These are phyloP conservation scores for Lycaon pictus DNA, from an alignment of 2,113 vertebrate genomes.

Conservation along the genomic window DNA sequence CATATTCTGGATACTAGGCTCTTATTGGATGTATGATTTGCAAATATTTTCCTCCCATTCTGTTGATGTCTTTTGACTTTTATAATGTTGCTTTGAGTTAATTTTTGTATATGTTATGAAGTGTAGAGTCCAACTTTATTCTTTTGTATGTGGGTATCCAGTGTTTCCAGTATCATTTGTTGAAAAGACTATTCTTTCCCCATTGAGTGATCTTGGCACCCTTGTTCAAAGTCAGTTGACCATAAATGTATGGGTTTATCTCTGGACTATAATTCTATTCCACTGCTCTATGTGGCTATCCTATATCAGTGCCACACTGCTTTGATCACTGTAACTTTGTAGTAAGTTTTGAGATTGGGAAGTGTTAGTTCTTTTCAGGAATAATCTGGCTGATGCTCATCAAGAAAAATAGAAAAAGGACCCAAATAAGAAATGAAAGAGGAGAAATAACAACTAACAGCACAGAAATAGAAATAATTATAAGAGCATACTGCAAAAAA, in stretches of 20 bases:
- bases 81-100: not conserved
- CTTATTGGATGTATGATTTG: not conserved
- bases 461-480: not conserved
- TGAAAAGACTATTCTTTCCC: not conserved
- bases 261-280: not conserved
- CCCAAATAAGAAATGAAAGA: not conserved
- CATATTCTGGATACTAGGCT: not conserved
- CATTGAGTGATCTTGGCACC: not conserved
- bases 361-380: slow-evolving; percentile 27
- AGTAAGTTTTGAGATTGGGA: slow-evolving; percentile 41
- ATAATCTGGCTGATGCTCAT: not conserved
- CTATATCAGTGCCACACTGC: not conserved
- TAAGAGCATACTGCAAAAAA: not conserved
- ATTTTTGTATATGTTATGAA: not conserved
- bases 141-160: not conserved
- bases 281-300: not conserved
- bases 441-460: not conserved
- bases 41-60: not conserved
- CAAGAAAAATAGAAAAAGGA: not conserved
- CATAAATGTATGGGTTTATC: not conserved
- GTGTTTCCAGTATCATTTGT: not conserved
- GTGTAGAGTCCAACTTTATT: not conserved
- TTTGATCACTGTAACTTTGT: not conserved
- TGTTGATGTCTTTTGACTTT: not conserved
- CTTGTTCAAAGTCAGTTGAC: not conserved